These are phyloP conservation scores for Sitobion miscanthi DNA, from an alignment of 1,140 invertebrate species.

Conservation along the genomic window DNA sequence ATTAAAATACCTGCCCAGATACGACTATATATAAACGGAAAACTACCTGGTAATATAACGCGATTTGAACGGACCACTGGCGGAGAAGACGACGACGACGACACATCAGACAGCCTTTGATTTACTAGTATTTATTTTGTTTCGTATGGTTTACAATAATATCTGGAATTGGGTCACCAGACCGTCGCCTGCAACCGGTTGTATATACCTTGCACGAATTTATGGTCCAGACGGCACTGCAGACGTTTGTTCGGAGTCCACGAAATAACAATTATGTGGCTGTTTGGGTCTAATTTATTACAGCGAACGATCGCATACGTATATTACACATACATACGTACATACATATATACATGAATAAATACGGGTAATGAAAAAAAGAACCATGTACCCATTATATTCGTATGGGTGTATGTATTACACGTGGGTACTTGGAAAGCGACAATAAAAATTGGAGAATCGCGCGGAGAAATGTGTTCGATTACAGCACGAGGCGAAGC, in stretches of 20 bases:
- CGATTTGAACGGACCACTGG: neutral
- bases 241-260: neutral
- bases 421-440: neutral
- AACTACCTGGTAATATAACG: neutral
- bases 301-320: neutral
- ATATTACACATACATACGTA: neutral
- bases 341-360: neutral
- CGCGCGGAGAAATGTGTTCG: neutral
- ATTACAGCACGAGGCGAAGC: neutral
- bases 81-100: neutral
- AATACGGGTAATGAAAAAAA: neutral
- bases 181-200: slow-evolving; percentile 40
- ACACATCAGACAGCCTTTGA: neutral
- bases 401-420: neutral
- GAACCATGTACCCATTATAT: neutral
- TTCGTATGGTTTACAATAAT: neutral
- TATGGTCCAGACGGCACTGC: neutral
- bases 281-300: slow-evolving; percentile 26
- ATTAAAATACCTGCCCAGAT: neutral
- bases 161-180: slow-evolving; percentile 27
- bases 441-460: slow-evolving; percentile 11
- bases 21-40: neutral
- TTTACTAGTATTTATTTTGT: neutral
- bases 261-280: slow-evolving; percentile 25
- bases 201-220: slow-evolving; percentile 7